These are phyloP conservation scores for Diarsia dahlii DNA, from an alignment of 2,888 invertebrate species.

Conservation along the genomic window DNA sequence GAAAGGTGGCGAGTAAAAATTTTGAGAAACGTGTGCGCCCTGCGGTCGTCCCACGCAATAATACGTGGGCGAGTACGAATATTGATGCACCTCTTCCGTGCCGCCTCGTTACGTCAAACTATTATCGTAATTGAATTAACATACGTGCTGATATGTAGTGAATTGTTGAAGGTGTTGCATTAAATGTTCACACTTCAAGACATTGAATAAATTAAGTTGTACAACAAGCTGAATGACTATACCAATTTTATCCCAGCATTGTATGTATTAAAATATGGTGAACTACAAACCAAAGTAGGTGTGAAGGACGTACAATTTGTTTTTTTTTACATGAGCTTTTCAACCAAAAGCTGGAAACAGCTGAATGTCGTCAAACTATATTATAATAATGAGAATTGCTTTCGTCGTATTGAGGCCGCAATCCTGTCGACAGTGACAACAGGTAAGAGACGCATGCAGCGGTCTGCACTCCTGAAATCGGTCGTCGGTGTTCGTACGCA, in stretches of 20 bases:
- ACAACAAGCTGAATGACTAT: conserved; percentile 8
- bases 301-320: background rate
- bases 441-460: conserved; percentile 62
- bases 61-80: conserved; percentile 82
- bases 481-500: conserved; percentile 60
- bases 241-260: background rate
- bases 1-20: conserved; percentile 76
- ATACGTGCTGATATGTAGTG: conserved; percentile 54
- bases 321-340: background rate
- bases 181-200: conserved; percentile 59
- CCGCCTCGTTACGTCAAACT: conserved; percentile 77
- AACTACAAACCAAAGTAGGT: background rate
- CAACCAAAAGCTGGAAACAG: background rate
- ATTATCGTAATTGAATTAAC: conserved; percentile 75
- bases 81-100: conserved; percentile 77
- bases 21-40: conserved; percentile 75
- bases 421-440: conserved; percentile 57
- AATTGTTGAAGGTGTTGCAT: conserved; percentile 58
- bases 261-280: background rate
- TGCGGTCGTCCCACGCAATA: conserved; percentile 73
- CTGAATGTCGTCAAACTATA: background rate
- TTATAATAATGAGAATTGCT: background rate
- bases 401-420: conserved; percentile 57
- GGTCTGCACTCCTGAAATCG: conserved; percentile 68
- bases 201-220: conserved; percentile 70